phyloP scores from a whole-genome alignment of 2,113 vertebrate genomes.

The Oreotragus oreotragus region DNA sequence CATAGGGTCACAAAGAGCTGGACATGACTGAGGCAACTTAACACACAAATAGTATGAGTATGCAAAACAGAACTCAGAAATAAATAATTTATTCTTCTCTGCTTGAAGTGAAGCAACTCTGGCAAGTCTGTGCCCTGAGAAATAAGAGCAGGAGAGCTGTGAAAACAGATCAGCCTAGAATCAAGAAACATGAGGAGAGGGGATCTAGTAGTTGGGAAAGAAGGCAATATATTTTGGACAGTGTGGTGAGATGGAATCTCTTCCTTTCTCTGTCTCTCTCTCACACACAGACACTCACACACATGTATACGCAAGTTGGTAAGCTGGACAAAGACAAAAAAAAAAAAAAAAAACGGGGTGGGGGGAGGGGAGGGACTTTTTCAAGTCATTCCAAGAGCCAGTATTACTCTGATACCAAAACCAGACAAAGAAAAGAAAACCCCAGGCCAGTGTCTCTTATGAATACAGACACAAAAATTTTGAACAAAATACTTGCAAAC shows the following conservation, averaged over 20 bases:
- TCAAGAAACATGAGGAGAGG: neutral
- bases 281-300: neutral
- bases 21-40: neutral
- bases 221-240: neutral
- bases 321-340: neutral
- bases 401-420: neutral
- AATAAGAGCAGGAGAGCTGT: neutral
- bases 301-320: neutral
- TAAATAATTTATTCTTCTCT: neutral
- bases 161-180: neutral
- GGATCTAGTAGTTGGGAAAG: neutral
- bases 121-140: neutral
- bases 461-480: neutral
- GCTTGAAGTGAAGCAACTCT: neutral
- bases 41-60: neutral
- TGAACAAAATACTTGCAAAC: neutral
- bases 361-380: neutral
- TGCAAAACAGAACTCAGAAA: neutral
- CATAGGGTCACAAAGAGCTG: too few species aligned
- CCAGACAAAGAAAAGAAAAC: neutral
- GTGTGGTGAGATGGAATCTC: neutral
- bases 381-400: neutral
- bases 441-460: neutral
- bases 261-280: neutral
- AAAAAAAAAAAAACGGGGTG: neutral